Percentiles rank a stretch among this genome's conserved stretches.
Evolutionary conservation across 2,797 vertebrate genomes (phyloP).

Genomic region (Eidolon dupreanum): DNA sequence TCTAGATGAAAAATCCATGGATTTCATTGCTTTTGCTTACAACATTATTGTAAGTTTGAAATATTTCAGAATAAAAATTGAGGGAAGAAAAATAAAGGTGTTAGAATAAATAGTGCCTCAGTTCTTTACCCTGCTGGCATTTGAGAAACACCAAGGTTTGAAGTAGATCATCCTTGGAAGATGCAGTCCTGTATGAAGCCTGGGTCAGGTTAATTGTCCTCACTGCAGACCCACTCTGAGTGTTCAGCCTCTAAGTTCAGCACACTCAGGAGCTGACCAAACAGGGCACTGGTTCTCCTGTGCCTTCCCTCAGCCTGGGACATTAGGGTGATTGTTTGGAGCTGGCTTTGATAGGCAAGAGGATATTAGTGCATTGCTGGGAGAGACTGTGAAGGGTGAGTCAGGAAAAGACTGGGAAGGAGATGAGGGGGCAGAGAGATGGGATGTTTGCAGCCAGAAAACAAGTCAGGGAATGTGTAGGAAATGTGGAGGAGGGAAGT

Average conservation of each 20-base stretch:
- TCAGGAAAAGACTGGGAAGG: constrained; percentile 47
- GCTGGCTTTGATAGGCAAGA: constrained; percentile 37
- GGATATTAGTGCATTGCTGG: neutral
- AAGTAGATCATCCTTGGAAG: neutral
- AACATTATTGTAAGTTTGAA: neutral
- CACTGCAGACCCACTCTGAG: neutral
- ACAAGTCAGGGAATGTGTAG: constrained; percentile 46
- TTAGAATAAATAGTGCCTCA: neutral
- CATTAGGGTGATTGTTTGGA: neutral
- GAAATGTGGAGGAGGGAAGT: constrained; percentile 58
- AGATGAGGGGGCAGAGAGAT: constrained; percentile 59
- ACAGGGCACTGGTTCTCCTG: neutral
- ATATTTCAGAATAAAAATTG: neutral
- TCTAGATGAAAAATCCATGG: neutral
- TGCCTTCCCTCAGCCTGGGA: neutral
- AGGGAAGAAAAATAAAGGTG: neutral
- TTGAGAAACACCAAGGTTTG: neutral
- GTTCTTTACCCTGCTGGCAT: neutral
- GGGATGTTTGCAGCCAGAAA: constrained; percentile 1
- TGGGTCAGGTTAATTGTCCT: neutral
- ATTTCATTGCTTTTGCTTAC: neutral
- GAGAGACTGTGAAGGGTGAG: constrained; percentile 23
- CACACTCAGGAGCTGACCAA: neutral
- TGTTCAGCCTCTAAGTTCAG: neutral
- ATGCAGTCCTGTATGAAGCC: neutral